Percentiles rank a stretch among this genome's conserved stretches.
These are phyloP conservation scores for Microtus ochrogaster DNA, from an alignment of 2,113 vertebrate genomes.

Conservation along the genomic window DNA sequence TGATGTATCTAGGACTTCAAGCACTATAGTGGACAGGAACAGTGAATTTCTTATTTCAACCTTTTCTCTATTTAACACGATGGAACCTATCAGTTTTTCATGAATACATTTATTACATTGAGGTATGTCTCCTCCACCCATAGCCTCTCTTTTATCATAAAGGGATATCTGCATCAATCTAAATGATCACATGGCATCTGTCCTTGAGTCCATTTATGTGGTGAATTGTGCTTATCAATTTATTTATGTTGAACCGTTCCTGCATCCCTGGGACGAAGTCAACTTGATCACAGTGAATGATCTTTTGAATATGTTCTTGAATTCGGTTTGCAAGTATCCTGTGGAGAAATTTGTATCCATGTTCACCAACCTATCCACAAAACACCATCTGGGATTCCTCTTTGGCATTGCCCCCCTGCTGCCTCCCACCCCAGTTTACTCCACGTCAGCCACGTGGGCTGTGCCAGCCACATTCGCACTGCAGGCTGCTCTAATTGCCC, in stretches of 20 bases:
- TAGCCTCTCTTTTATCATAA: neutral
- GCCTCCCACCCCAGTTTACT: too few species aligned
- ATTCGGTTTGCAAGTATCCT: neutral
- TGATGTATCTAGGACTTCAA: neutral
- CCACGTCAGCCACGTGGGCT: neutral
- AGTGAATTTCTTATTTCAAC: neutral
- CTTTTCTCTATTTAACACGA: neutral
- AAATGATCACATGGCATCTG: neutral
- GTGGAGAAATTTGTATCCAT: neutral
- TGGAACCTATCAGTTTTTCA: neutral
- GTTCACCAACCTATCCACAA: neutral
- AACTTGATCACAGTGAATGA: neutral
- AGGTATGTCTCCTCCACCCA: neutral
- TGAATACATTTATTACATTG: neutral
- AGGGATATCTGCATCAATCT: neutral
- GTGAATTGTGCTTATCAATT: neutral
- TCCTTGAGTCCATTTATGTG: neutral
- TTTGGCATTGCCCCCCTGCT: neutral
- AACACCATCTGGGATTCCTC: neutral
- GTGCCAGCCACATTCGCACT: neutral
- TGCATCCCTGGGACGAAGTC: neutral
- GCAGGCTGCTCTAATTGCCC: neutral
- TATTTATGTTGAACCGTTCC: neutral
- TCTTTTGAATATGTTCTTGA: neutral
- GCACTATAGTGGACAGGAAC: neutral